Evolutionary conservation across 2,888 invertebrate genomes (phyloP).

Genomic region (Drosophila engyochracea): DNA sequence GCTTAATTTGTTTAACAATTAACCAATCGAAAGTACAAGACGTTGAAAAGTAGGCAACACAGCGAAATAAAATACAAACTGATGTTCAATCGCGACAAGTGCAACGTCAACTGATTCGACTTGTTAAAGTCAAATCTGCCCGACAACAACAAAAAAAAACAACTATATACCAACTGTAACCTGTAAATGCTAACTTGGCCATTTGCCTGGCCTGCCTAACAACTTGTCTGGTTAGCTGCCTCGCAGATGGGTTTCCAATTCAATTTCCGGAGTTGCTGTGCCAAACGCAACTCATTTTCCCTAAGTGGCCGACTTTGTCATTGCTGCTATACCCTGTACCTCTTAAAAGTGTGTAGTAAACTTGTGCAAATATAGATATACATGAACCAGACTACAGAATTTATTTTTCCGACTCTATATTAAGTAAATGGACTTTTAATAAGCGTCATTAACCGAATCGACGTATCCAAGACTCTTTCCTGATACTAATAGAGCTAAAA

Average conservation of each 20-base stretch:
- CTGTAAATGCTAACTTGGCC: constrained; percentile 35
- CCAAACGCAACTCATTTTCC: constrained; percentile 63
- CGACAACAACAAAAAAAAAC: constrained; percentile 16
- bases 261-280: constrained; percentile 12
- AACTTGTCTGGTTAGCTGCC: constrained; percentile 55
- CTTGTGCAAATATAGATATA: background rate
- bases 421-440: background rate
- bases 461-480: background rate
- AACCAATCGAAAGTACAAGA: constrained; percentile 72
- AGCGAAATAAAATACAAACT: constrained; percentile 20
- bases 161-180: constrained; percentile 38
- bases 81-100: constrained; percentile 71
- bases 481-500: background rate
- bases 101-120: constrained; percentile 56
- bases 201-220: constrained; percentile 35
- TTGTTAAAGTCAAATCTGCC: constrained; percentile 29
- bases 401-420: background rate
- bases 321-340: background rate
- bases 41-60: constrained; percentile 74
- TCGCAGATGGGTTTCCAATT: constrained; percentile 64
- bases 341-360: no score
- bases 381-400: background rate
- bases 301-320: constrained; percentile 33
- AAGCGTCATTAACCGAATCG: background rate
- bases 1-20: constrained; percentile 81